Evolutionary conservation across 2,888 invertebrate species (phyloP).

Genomic region (Lysandra bellargus): DNA sequence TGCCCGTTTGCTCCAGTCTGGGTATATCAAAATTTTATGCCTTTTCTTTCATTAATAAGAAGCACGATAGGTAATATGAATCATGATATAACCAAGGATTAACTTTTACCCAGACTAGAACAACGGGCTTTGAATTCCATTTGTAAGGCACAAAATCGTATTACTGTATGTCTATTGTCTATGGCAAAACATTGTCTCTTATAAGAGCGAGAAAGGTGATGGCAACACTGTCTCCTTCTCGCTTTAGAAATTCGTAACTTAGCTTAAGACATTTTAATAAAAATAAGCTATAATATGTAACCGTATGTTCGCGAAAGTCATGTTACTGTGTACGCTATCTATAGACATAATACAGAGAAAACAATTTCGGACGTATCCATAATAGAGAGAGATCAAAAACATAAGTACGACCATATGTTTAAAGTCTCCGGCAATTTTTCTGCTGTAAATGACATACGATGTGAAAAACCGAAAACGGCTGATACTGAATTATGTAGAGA

Average conservation of each 20-base stretch:
- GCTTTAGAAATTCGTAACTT: background rate
- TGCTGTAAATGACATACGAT: too few relatives aligned
- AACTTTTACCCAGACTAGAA: background rate
- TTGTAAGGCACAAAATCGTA: background rate
- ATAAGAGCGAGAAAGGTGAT: background rate
- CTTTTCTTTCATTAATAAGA: background rate
- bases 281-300: background rate
- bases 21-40: background rate
- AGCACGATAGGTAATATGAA: too few relatives aligned
- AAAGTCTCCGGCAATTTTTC: too few relatives aligned
- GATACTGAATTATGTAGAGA: too few relatives aligned
- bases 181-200: background rate
- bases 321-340: background rate
- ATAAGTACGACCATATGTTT: too few relatives aligned
- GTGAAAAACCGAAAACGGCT: too few relatives aligned
- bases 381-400: background rate
- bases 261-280: background rate
- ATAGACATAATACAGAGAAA: background rate
- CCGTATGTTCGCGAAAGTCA: background rate
- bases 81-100: background rate
- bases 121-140: background rate
- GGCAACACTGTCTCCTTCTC: background rate
- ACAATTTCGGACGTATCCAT: background rate
- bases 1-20: background rate
- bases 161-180: background rate